Base-by-base conservation (phyloP, 2,113 vertebrate species). In the Aspiorhynchus laticeps region DNA sequence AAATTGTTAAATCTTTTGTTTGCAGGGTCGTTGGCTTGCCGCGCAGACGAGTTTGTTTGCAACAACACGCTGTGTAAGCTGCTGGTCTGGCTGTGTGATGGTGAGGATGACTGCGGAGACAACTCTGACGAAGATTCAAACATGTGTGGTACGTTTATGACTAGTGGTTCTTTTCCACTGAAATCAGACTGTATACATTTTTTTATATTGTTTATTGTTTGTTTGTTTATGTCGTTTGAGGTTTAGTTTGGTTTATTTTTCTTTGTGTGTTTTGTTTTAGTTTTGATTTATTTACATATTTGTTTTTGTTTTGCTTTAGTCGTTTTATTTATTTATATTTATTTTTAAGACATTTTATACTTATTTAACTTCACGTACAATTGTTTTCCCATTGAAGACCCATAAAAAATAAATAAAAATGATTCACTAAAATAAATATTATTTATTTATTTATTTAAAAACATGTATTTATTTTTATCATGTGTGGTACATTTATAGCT, bases 41-140 rank as follows among this genome's bases (percentile, higher is more conserved):
- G 94, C 88, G 83, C 93, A 3, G 97, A 97, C 90, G 97, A 97
- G 73, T 97, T 97, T 88, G 89, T 96, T 78, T 97, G 97, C 90
- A 97, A 96, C 92, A 97, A 97, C 91, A 97, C 96, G 1, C 94
- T 97, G 78, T 97, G 97, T 91, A 97, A 97, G 85, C 94, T 97
- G 2, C 93, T 93, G 82, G 93, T 95, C 86, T 97, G 96, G 96
- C 93, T 97, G 83, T 97, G 97, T 93, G 96, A 97, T 82, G 96
- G 97, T 1, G 96, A 97, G 90, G 96, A 97, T 71, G 96, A 97
- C 92, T 97, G 97, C 63, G 97, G 97, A 10, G 85, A 89, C 79
- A 91, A 88, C 43, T 89, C 87, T 12, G 85, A 89, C 17, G 86
- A 89, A 65, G 86, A 85, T n/a, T 12, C 83, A 1, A 78, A 31